Conservation (phyloP, 2,797 vertebrate species). For the Coregonus sp. region DNA sequence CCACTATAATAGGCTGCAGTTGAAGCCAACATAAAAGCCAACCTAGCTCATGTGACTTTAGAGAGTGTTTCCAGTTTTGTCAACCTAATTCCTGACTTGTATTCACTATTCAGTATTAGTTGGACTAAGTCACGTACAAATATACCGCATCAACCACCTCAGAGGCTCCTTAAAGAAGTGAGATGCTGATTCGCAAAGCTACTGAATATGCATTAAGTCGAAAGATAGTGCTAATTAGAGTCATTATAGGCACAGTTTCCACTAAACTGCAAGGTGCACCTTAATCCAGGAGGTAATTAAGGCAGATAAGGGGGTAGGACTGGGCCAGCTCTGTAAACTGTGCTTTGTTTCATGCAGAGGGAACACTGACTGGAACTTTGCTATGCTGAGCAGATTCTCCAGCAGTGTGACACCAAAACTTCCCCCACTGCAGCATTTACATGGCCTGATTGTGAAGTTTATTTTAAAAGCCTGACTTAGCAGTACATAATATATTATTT, state of each 20-base stretch:
- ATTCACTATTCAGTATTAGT: not conserved
- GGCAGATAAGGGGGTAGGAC: conserved; percentile 10
- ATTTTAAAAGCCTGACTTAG: not conserved
- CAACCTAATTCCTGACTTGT: not conserved
- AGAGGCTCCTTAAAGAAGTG: conserved; percentile 5
- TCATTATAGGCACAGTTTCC: conserved; percentile 68
- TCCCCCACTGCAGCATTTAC: not conserved
- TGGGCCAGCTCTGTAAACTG: conserved; percentile 12
- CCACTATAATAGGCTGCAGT: not conserved
- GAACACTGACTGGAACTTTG: not conserved
- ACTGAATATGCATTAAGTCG: conserved; percentile 43
- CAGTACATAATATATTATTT: not conserved
- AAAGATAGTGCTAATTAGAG: conserved; percentile 67
- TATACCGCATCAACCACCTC: not conserved
- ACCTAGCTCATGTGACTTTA: not conserved
- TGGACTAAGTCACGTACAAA: not conserved
- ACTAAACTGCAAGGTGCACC: conserved; percentile 73
- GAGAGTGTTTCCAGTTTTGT: not conserved
- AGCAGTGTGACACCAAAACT: not conserved
- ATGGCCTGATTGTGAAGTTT: not conserved
- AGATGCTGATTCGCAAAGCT: conserved; percentile 14
- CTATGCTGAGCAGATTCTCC: not conserved
- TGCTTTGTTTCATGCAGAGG: conserved; percentile 1
- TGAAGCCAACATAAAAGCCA: not conserved
- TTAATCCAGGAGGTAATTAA: conserved; percentile 70